These are phyloP conservation scores for Drosophila silvestris DNA, from an alignment of 2,888 invertebrate genomes.

Conservation along the genomic window DNA sequence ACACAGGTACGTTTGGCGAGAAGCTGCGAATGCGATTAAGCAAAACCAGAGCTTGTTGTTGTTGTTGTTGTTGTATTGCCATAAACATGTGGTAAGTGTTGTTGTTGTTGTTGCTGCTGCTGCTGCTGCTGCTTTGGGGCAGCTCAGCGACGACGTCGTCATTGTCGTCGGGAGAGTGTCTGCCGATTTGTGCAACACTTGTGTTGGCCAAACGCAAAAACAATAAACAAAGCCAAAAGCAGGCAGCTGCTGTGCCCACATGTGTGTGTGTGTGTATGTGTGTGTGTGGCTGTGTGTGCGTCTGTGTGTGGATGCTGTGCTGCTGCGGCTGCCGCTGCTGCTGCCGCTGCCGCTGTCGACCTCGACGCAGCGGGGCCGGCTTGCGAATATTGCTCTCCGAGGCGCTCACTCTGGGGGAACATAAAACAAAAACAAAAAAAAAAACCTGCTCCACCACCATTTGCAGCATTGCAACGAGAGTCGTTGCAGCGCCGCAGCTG, in stretches of 20 bases:
- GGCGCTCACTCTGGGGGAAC: constrained; percentile 61
- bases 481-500: constrained; percentile 32
- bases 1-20: constrained; percentile 32
- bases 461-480: constrained; percentile 55
- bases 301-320: constrained; percentile 39
- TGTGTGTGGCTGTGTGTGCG: constrained; percentile 26
- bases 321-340: constrained; percentile 15
- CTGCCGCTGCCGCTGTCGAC: constrained; percentile 42
- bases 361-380: constrained; percentile 57
- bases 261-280: constrained; percentile 25
- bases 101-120: constrained; percentile 30
- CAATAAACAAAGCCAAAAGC: constrained; percentile 67
- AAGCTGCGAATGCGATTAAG: constrained; percentile 64
- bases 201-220: constrained; percentile 70
- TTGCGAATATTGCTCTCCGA: constrained; percentile 65
- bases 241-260: constrained; percentile 19
- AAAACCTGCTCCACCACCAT: constrained; percentile 80
- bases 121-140: constrained; percentile 27
- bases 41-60: constrained; percentile 30
- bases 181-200: constrained; percentile 81
- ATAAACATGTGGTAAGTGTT: constrained; percentile 70
- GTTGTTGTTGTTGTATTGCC: constrained; percentile 50
- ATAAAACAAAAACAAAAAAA: neutral
- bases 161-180: constrained; percentile 51
- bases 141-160: constrained; percentile 7